Percentiles rank a stretch among this genome's conserved stretches.
phyloP scores from a whole-genome alignment of 1,140 invertebrate genomes.

The Cydia strobilella region DNA sequence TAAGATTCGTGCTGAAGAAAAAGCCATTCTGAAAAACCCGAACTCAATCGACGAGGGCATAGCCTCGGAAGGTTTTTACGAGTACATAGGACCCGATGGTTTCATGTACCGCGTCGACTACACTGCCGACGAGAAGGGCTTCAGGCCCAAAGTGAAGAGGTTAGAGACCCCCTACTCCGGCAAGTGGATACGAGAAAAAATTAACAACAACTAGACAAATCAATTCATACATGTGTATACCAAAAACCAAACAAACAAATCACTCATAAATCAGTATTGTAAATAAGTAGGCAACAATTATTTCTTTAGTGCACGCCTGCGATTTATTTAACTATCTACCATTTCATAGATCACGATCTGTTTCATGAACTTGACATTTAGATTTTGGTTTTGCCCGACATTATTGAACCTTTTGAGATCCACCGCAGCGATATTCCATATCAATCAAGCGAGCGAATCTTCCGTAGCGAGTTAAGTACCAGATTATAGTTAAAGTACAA shows the following conservation, averaged over 20 bases:
- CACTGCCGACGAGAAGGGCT: slow-evolving; percentile 85
- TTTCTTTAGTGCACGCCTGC: slow-evolving; percentile 35
- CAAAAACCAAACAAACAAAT: slow-evolving; percentile 40
- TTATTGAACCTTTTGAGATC: slow-evolving; percentile 13
- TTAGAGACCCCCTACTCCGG: slow-evolving; percentile 75
- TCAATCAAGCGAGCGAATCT: neutral
- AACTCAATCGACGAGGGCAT: slow-evolving; percentile 82
- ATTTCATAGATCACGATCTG: slow-evolving; percentile 47
- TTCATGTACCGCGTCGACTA: slow-evolving; percentile 83
- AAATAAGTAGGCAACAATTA: slow-evolving; percentile 55
- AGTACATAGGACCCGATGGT: slow-evolving; percentile 83
- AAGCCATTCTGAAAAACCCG: slow-evolving; percentile 80
- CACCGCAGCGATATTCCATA: slow-evolving; percentile 14
- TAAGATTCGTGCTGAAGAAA: slow-evolving; percentile 87
- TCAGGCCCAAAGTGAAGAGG: slow-evolving; percentile 81
- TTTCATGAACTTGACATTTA: slow-evolving; percentile 57
- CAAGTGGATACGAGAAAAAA: slow-evolving; percentile 72
- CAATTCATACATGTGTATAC: slow-evolving; percentile 20
- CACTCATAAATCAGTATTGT: slow-evolving; percentile 72
- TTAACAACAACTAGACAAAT: slow-evolving; percentile 53
- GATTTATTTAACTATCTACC: slow-evolving; percentile 37
- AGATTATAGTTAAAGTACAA: slow-evolving; percentile 24
- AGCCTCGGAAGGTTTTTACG: slow-evolving; percentile 83
- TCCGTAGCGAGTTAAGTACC: slow-evolving; percentile 23
- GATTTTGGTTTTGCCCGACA: slow-evolving; percentile 37